Base-by-base conservation (phyloP, 1,140 invertebrate genomes). In the Drosophila grimshawi region DNA sequence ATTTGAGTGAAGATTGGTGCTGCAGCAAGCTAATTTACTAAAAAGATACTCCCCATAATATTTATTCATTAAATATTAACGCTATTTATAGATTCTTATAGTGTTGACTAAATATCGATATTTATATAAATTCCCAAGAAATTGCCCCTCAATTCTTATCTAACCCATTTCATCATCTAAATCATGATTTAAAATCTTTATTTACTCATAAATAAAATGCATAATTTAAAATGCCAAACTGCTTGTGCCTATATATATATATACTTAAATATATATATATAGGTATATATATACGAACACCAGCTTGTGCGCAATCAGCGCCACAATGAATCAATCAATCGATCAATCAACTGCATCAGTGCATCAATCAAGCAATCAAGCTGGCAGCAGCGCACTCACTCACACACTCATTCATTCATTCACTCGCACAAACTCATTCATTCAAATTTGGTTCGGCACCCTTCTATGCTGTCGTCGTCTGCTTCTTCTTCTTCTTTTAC, bases 321-420 rank as follows among this genome's bases (percentile, higher is more conserved):
- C 67, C 70, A 75, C 56, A 68, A 52, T 63, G 41, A 71, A 66
- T 82, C 80, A 82, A 79, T 83, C 80, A 82, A 76, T 81, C 79
- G 77, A 69, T 57, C 79, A 81, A 81, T 83, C 71, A 82, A 76
- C 51, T 49, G 46, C 60, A 62, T 49, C 60, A 46, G 7, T 60
- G 57, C 57, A 60, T 60, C 56, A 69, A 43, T 60, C 56, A 49
- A 46, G 53, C 75, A 77, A 73, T 76, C 73, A 76, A 79, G 71
- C 63, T 64, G 39, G 68, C 76, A 64, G 29, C 52, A 59, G 57
- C 41, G 61, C 67, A 76, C 64, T 61, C 53, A 67, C 29, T 69
- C 63, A 65, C 10, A 53, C 27, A 7, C 37, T 74, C 79, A 71
- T 53, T 78, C 80, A 68, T 64, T 68, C 52, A 57, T 33, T 68